Percentiles rank a stretch among this genome's conserved stretches.
Conservation (phyloP, 2,113 vertebrate genomes). For the Oreotrochilus melanogaster region DNA sequence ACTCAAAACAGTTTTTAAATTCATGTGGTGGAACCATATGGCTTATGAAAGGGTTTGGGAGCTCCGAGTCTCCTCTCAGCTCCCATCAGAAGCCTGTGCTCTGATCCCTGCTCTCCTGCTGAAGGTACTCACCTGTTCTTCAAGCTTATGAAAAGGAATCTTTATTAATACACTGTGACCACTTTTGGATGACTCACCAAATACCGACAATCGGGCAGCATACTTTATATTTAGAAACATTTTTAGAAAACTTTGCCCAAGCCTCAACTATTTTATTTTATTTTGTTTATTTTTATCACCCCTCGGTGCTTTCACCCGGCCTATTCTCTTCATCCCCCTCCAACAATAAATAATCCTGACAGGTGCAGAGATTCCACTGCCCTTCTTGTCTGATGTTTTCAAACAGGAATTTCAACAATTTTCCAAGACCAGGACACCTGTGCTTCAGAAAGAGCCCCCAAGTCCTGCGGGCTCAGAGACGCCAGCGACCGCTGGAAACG, state of each 20-base stretch:
- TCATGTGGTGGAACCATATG: background rate
- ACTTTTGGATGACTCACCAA: background rate
- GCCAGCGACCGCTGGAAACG: slow-evolving; percentile 7
- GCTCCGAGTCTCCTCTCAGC: background rate
- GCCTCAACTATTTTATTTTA: slow-evolving; percentile 9
- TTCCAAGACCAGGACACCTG: slow-evolving; percentile 76
- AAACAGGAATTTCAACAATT: slow-evolving; percentile 75
- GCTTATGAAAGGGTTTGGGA: background rate
- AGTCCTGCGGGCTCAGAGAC: background rate
- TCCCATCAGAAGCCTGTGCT: background rate
- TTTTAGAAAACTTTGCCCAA: slow-evolving; percentile 21
- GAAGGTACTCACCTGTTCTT: background rate
- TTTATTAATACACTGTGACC: background rate
- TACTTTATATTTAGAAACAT: background rate
- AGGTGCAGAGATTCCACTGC: slow-evolving; percentile 68
- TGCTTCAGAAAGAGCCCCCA: slow-evolving; percentile 57
- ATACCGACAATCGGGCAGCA: background rate
- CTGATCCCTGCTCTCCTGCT: background rate
- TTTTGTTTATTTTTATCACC: slow-evolving; percentile 49
- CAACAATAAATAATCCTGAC: slow-evolving; percentile 74
- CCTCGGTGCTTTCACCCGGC: background rate
- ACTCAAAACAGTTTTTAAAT: background rate
- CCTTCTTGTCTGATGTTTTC: slow-evolving; percentile 49
- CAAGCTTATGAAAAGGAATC: background rate
- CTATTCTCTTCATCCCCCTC: slow-evolving; percentile 41